Evolutionary conservation across 2,113 vertebrate genomes (phyloP), one percentile per base, ranked within the genome.

Genomic region (Callospermophilus lateralis): DNA sequence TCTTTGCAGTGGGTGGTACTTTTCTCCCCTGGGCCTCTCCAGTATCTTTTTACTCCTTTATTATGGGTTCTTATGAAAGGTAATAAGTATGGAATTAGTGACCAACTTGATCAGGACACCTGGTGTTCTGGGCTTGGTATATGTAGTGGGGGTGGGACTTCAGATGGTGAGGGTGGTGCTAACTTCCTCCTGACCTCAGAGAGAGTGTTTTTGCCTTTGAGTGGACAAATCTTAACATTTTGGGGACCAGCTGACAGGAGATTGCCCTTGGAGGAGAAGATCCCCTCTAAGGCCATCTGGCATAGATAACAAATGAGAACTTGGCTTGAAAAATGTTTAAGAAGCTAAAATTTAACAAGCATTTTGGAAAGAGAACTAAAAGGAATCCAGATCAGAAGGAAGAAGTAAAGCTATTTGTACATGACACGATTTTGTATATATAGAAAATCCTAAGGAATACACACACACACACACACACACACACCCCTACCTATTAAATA

Each of bases 381-480:
- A 91, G 4, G 5, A 26, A n/a, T 42, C 39, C 42, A 70, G 8
- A 70, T 48, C 15, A 32, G 77, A 87, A 96, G 63, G 30, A 92
- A 58, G 28, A 81, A 86, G 45, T 42, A 63, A 37, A 93, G 51
- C 42, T 80, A n/a, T 87, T 87, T 93, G 42, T 24, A 91, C 48
- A 84, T 22, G 30, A 48, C 19, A 78, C 10, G 8, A 11, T 84
- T 89, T 78, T 96, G 7, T 53, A 26, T 51, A 26, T 58, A 12
- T 16, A 81, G 61, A 51, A 80, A 74, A 73, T 80, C 73, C 65
- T 78, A 58, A 77, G 93, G 79, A 80, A 17, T 79, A 22, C n/a
- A 34, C 28, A 48, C 37, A 45, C 2, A 2, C 1, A 32, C 1
- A 6, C 51, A 28, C 51, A 28, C 1, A 12, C 11, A 67, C 51